Evolutionary conservation across 2,797 vertebrate genomes (phyloP).

Genomic region (Hydrolagus colliei): DNA sequence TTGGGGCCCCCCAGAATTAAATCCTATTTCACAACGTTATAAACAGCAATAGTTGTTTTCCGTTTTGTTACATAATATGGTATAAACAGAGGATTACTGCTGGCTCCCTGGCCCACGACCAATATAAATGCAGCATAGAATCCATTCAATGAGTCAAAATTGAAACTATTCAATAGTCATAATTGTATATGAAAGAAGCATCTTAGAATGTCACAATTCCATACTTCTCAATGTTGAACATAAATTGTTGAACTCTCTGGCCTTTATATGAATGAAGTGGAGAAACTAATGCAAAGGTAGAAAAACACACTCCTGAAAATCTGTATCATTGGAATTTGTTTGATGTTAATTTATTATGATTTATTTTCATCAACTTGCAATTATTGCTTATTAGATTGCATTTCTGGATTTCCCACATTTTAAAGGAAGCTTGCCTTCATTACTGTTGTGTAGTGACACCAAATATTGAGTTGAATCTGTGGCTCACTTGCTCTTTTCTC

Average conservation of each 20-base stretch:
- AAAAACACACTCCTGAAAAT: slow-evolving; percentile 13
- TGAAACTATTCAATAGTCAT: background rate
- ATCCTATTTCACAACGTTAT: no score
- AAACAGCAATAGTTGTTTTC: no score
- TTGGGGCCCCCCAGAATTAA: no score
- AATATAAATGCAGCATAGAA: background rate
- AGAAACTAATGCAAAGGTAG: background rate
- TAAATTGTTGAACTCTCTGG: background rate
- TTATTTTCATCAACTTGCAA: background rate
- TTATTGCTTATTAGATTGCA: slow-evolving; percentile 28
- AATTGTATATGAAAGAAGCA: background rate
- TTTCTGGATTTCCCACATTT: slow-evolving; percentile 24
- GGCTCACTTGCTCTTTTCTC: slow-evolving; percentile 43
- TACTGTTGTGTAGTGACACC: slow-evolving; percentile 19
- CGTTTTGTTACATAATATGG: no score
- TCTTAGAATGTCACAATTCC: no score
- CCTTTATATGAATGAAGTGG: slow-evolving; percentile 9
- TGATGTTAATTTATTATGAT: slow-evolving; percentile 28
- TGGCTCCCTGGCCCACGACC: no score
- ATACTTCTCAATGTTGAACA: no score
- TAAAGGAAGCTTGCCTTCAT: slow-evolving; percentile 16
- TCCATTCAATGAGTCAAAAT: background rate
- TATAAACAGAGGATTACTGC: no score
- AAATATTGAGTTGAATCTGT: slow-evolving; percentile 16
- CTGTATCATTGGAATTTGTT: slow-evolving; percentile 19